phyloP scores from a whole-genome alignment of 2,113 vertebrate species.

The Prietella phreatophila region DNA sequence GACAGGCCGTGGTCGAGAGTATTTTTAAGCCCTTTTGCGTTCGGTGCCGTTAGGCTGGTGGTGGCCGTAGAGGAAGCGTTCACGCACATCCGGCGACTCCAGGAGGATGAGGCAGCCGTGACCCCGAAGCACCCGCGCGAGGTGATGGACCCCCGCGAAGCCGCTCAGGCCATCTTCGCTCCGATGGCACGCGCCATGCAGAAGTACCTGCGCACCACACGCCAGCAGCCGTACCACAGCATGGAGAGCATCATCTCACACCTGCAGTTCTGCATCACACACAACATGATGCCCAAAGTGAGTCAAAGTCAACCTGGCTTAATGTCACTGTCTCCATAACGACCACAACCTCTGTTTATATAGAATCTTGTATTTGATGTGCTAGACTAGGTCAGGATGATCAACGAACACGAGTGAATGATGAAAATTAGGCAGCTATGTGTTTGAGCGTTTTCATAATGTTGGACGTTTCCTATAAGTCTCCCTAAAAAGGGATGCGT shows the following conservation, averaged over 20 bases:
- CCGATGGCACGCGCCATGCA: constrained; percentile 98
- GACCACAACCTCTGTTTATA: neutral
- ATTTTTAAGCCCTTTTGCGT: neutral
- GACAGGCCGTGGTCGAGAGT: too few relatives aligned
- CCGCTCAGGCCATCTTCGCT: constrained; percentile 93
- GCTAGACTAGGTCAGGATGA: neutral
- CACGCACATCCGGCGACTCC: constrained; percentile 93
- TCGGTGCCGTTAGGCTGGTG: constrained; percentile 76
- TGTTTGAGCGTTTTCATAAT: neutral
- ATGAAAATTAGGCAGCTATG: neutral
- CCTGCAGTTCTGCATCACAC: constrained; percentile 96
- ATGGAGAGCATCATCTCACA: constrained; percentile 99
- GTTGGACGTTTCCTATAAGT: neutral
- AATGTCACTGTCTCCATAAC: neutral
- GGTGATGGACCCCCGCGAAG: constrained; percentile 94
- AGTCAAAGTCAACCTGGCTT: neutral
- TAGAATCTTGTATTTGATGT: neutral
- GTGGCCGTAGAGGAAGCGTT: constrained; percentile 96
- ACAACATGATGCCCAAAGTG: constrained; percentile 97
- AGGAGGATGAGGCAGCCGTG: constrained; percentile 80
- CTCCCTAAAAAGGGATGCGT: neutral
- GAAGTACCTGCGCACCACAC: constrained; percentile 92
- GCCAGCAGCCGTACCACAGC: constrained; percentile 94
- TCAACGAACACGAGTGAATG: neutral
- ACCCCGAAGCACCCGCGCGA: constrained; percentile 84